Base-by-base conservation (phyloP, 2,797 vertebrate species). In the Pogonophryne albipinna region DNA sequence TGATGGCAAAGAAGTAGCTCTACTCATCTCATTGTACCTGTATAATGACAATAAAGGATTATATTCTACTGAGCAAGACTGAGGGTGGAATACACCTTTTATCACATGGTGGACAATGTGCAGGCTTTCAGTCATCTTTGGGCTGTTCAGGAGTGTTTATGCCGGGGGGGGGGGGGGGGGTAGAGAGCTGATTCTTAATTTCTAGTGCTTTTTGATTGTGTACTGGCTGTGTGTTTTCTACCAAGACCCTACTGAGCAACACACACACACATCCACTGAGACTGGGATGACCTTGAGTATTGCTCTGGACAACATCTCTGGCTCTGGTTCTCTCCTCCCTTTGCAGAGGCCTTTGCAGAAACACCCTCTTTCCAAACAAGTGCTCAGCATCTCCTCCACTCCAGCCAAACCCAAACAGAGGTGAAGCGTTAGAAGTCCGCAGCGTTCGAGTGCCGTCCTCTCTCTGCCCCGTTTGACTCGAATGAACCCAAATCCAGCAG, bases 391-490 rank as follows among this genome's bases (percentile, higher is more conserved):
- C 62, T 71, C 6, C 52, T 66, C 59, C 38, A 3, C 12, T 51
- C 51, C 52, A 44, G 46, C 59, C 70, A 69, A 73, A 74, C 74
- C 55, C 66, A 71, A 38, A 45, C 75, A 62, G 56, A 63, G 20
- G 16, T 51, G 44, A 61, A 57, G 71, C 10, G 53, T 78, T 73
- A 77, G 66, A 74, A 79, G 72, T 59, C 57, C n/a, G 74, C 27
- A 45, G 31, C 44, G 44, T 59, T 7, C 4, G 38, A 72, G 62
- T 46, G 15, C 6, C 0, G 42, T 50, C 52, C 4, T 6, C 51
- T 74, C 76, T 75, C 44, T 4, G 9, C 5, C n/a, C 49, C 13
- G 4, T 58, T 71, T 57, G 44, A 68, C 20, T 69, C 49, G 45
- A 74, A 82, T 62, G 20, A 75, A 55, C n/a, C 11, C 20, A 20